These are phyloP conservation scores for Megaceryle torquata DNA, from an alignment of 2,113 vertebrate species.

Conservation along the genomic window DNA sequence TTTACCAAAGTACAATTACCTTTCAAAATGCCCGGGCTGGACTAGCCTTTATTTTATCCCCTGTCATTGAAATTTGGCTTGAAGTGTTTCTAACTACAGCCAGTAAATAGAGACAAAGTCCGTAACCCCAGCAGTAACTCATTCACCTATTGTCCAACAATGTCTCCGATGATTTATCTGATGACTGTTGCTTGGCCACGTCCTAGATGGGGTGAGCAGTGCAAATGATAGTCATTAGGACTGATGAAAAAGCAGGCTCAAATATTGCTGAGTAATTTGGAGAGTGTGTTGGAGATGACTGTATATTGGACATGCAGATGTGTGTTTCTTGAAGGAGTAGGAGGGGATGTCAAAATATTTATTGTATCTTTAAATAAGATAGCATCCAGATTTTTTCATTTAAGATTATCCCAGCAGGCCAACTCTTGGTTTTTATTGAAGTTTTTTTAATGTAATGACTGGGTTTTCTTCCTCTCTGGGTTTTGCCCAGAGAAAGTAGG, in stretches of 20 bases:
- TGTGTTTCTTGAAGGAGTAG: not conserved
- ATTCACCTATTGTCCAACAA: not conserved
- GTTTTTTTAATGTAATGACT: not conserved
- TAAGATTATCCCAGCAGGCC: not conserved
- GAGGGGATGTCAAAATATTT: rapidly evolving
- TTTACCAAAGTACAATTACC: not conserved
- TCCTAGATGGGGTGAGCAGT: not conserved
- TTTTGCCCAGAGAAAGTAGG: not conserved
- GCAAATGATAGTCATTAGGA: not conserved
- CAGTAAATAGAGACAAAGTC: not conserved
- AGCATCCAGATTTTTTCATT: not conserved
- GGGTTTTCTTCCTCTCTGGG: not conserved
- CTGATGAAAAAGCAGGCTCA: not conserved
- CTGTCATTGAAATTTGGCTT: slow-evolving; percentile 45
- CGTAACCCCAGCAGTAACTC: not conserved
- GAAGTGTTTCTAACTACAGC: not conserved
- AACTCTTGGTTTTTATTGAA: not conserved
- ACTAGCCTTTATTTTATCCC: not conserved
- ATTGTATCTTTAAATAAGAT: not conserved
- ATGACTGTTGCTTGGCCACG: not conserved
- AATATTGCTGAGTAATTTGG: not conserved
- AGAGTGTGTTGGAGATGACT: not conserved
- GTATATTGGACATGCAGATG: not conserved
- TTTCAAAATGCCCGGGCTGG: not conserved
- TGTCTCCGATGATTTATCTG: not conserved